Evolutionary conservation across 2,888 invertebrate genomes (phyloP).

Genomic region (Sarcophaga subvicina): DNA sequence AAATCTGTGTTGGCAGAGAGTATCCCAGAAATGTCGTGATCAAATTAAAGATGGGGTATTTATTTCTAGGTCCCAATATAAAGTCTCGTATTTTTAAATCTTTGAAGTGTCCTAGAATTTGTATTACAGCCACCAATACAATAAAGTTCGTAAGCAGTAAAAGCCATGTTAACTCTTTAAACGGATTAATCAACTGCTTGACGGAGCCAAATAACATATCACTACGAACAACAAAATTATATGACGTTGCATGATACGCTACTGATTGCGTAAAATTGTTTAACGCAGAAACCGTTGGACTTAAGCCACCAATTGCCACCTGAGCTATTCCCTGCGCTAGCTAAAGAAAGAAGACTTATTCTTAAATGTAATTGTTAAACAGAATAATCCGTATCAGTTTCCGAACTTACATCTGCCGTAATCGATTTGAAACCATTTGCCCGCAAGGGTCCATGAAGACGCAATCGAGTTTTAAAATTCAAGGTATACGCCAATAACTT

Average conservation of each 20-base stretch:
- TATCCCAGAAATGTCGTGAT: constrained; percentile 73
- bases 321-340: neutral
- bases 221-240: constrained; percentile 73
- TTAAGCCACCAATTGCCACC: constrained; percentile 65
- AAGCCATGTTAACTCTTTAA: constrained; percentile 72
- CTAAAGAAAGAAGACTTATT: neutral
- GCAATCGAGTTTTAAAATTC: neutral
- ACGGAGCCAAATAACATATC: constrained; percentile 68
- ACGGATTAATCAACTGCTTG: constrained; percentile 72
- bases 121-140: constrained; percentile 47
- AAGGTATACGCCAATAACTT: constrained; percentile 70
- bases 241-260: constrained; percentile 73
- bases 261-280: constrained; percentile 71
- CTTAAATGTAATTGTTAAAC: no score
- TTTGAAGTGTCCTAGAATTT: neutral
- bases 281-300: constrained; percentile 71
- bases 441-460: neutral
- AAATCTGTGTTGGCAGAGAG: constrained; percentile 65
- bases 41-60: constrained; percentile 71
- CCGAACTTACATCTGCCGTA: neutral
- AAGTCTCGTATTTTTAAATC: constrained; percentile 43
- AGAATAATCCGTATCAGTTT: neutral
- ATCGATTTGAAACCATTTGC: neutral
- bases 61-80: constrained; percentile 66
- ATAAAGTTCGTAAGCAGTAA: constrained; percentile 54